phyloP scores from a whole-genome alignment of 2,888 invertebrate species.

The Spisula solida region DNA sequence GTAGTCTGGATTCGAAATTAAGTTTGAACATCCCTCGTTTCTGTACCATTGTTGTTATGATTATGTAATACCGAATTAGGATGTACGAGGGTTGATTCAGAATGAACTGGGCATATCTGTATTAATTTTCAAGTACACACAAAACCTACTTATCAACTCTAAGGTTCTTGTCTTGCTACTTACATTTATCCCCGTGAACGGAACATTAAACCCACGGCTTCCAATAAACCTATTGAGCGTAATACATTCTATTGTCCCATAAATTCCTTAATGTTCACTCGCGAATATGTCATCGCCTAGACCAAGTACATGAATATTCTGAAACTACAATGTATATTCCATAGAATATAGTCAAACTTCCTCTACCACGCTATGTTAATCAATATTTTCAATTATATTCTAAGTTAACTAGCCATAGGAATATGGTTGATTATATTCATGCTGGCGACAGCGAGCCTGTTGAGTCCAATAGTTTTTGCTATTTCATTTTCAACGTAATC shows the following conservation, averaged over 20 bases:
- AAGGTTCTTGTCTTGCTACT: not conserved
- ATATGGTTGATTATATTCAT: not conserved
- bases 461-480: not conserved
- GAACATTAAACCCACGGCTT: not conserved
- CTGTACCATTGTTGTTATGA: no score
- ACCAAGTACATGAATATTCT: not conserved
- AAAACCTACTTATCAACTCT: no score
- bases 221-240: not conserved
- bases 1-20: no score
- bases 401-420: conserved; percentile 15
- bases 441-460: not conserved
- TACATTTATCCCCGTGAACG: not conserved
- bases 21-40: no score
- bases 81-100: no score
- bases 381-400: conserved; percentile 11
- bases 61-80: no score
- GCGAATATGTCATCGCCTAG: not conserved
- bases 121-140: no score
- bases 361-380: not conserved
- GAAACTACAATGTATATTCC: not conserved
- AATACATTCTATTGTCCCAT: not conserved
- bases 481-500: not conserved
- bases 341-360: not conserved
- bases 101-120: no score
- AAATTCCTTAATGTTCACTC: not conserved